Evolutionary conservation across 2,797 vertebrate genomes (phyloP), one percentile per base, ranked within the genome.

Genomic region (Pampus argenteus): DNA sequence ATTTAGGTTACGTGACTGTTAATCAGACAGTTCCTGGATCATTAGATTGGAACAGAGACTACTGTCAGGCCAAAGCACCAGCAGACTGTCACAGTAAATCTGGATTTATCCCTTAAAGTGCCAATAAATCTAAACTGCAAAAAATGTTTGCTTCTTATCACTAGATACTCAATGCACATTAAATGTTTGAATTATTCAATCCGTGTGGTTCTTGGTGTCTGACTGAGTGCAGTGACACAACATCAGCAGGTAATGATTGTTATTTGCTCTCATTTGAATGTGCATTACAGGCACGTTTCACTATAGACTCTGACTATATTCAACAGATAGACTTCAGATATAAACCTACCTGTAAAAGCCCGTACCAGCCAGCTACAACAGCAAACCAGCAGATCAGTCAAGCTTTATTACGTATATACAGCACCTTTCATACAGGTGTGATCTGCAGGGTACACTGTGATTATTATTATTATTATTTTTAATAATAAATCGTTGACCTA

Each of bases 91-190:
- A 63, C 40, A 38, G 36, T 63, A 9, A 56, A 66, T 58, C 23
- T 72, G 40, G 40, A 82, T 26, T 65, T 52, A 61, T 77, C 69
- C 74, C 66, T 81, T 67, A 28, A 88, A 90, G 83, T 88, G 73
- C 83, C 84, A 88, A 89, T 86, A 84, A 86, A 85, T 48, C 20
- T 54, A 4, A 81, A 75, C 34, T 76, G 40, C 56, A 51, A 75
- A 71, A 65, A 40, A 25, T 5, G 13, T 20, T 45, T 60, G 58
- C 22, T 45, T 76, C 63, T 84, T 58, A 8, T 82, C 47, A 45
- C 25, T 70, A n/a, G 31, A 64, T 50, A n/a, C 7, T 42, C 22
- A 34, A 1, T 44, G 58, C 58, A 66, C 66, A 74, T 74, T 34
- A 52, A 47, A 56, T 42, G 26, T 64, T 23, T 55, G 9, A 22